These are phyloP conservation scores for Argyrosomus regius DNA, from an alignment of 2,797 vertebrate species.

Conservation along the genomic window DNA sequence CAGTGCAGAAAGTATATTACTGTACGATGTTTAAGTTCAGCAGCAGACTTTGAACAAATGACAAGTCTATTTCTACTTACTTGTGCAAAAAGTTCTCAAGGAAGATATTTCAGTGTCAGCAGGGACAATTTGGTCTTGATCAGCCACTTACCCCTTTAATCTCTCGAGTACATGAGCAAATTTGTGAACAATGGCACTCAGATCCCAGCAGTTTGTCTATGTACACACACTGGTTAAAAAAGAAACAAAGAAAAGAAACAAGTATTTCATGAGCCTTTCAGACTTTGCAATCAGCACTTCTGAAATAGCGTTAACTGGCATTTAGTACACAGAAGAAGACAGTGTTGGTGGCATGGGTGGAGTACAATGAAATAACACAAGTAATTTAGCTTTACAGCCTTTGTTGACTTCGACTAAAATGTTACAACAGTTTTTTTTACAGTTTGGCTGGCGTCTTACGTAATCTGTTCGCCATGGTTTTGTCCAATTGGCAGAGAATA, in stretches of 20 bases:
- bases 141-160: neutral
- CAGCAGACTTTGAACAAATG: neutral
- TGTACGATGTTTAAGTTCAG: neutral
- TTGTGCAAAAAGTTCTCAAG: neutral
- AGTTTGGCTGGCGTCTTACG: slow-evolving; percentile 48
- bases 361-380: slow-evolving; percentile 39
- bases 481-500: slow-evolving; percentile 63
- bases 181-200: slow-evolving; percentile 10
- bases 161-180: neutral
- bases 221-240: neutral
- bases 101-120: neutral
- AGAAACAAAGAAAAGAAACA: neutral
- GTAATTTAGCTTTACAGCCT: slow-evolving; percentile 29
- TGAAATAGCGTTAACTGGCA: neutral
- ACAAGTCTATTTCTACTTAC: neutral
- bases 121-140: slow-evolving; percentile 1
- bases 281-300: neutral
- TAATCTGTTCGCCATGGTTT: slow-evolving; percentile 64
- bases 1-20: neutral
- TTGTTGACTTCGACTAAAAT: slow-evolving; percentile 37
- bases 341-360: slow-evolving; percentile 1
- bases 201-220: neutral
- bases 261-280: slow-evolving; percentile 15
- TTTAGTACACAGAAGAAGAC: slow-evolving; percentile 1
- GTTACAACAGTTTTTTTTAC: slow-evolving; percentile 32